A percentile compares a stretch with the other conserved stretches of the same genome.
Evolutionary conservation across 2,797 vertebrate species (phyloP).

Genomic region (Hippocampus kuda): DNA sequence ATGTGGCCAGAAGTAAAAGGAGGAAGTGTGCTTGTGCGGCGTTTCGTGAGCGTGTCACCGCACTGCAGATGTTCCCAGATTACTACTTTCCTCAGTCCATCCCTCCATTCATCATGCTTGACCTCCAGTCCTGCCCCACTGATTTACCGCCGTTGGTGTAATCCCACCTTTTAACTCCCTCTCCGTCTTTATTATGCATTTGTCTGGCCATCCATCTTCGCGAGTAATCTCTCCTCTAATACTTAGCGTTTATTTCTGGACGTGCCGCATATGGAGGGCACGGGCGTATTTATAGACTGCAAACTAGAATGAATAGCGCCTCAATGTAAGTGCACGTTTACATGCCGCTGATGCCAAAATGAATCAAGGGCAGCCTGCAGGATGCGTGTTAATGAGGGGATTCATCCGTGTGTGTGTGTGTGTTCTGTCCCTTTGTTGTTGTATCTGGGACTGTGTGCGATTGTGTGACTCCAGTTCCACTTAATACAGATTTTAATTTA

Average conservation of each 20-base stretch:
- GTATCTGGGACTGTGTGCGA: background rate
- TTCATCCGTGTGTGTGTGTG: conserved; percentile 6
- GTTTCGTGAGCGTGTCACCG: conserved; percentile 8
- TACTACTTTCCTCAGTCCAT: conserved; percentile 33
- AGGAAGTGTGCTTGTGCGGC: conserved; percentile 8
- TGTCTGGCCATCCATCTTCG: conserved; percentile 29
- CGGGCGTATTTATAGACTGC: conserved; percentile 38
- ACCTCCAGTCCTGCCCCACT: conserved; percentile 42
- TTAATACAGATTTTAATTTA: background rate
- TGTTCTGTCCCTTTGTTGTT: background rate
- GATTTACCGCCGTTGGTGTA: conserved; percentile 46
- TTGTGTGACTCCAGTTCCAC: background rate
- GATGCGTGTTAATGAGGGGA: conserved; percentile 42
- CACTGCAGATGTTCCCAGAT: conserved; percentile 58
- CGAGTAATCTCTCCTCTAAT: conserved; percentile 41
- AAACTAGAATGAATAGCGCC: conserved; percentile 33
- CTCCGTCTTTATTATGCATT: conserved; percentile 43
- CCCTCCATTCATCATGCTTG: conserved; percentile 37
- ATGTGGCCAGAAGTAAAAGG: background rate
- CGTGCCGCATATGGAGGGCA: conserved; percentile 6
- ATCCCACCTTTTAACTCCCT: conserved; percentile 45
- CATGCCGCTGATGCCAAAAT: conserved; percentile 25
- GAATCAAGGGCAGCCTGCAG: conserved; percentile 37
- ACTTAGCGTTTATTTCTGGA: conserved; percentile 42
- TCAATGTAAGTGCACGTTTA: conserved; percentile 22